These are phyloP conservation scores for Drosophila tani DNA, from an alignment of 1,140 invertebrate species.

Conservation along the genomic window DNA sequence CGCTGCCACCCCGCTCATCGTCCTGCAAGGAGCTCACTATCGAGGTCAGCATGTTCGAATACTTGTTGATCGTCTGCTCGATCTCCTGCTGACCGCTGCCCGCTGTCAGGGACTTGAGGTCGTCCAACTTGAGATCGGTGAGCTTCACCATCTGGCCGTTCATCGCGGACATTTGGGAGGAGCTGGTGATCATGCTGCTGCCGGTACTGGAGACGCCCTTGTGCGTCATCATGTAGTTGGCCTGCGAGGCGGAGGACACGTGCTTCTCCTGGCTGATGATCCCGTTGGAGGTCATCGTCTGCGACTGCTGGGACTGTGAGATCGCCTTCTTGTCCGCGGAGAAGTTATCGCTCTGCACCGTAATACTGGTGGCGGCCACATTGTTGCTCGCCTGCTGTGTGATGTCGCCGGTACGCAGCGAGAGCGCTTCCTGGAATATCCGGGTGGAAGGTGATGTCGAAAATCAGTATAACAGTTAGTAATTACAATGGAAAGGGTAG, in stretches of 20 bases:
- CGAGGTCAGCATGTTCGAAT: constrained; percentile 89
- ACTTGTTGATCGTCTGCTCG: constrained; percentile 92
- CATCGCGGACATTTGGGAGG: constrained; percentile 82
- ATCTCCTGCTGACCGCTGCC: constrained; percentile 91
- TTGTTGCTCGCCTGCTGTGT: constrained; percentile 93
- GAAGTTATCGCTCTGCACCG: constrained; percentile 93
- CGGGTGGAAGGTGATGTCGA: no score
- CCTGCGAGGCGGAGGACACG: constrained; percentile 90
- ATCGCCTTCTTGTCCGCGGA: constrained; percentile 94
- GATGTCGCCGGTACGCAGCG: constrained; percentile 92
- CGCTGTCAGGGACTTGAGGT: constrained; percentile 90
- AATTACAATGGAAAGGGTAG: not conserved
- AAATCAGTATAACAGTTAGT: constrained; percentile 19
- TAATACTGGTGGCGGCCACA: constrained; percentile 91
- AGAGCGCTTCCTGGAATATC: constrained; percentile 89
- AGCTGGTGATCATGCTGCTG: constrained; percentile 88
- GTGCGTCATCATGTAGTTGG: constrained; percentile 91
- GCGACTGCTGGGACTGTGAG: constrained; percentile 92
- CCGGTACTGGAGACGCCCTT: constrained; percentile 89
- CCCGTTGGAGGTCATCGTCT: constrained; percentile 92
- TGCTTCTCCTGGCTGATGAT: constrained; percentile 89
- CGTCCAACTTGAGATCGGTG: constrained; percentile 88
- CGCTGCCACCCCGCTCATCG: constrained; percentile 69
- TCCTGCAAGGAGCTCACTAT: constrained; percentile 88
- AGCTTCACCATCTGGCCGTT: constrained; percentile 67